Evolutionary conservation across 2,888 invertebrate species (phyloP), one percentile per base, ranked within the genome.

Genomic region (Stegophylla sp.): DNA sequence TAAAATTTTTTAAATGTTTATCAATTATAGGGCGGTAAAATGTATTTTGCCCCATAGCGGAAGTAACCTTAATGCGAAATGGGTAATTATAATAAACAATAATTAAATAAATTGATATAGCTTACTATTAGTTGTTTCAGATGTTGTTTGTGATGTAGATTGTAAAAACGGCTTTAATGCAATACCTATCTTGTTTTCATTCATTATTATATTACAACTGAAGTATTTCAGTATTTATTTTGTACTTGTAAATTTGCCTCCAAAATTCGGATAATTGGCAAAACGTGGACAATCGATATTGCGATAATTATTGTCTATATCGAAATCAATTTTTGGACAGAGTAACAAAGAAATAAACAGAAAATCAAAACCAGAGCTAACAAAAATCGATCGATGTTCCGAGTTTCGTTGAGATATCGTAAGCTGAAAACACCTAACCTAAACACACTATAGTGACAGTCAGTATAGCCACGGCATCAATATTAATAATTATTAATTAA

Each of bases 321-420:
- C 79, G 79, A 71, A 79, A 79, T 69, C 69, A 77, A 77, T 77
- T 69, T 59, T 26, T 26, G 23, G 10, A 43, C 17, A 45, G 15
- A 9, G 48, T 45, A 43, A 51, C 23, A 28, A 28, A 51, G n/a
- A 17, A 59, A 69, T 10, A 12, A 34, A 45, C 34, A 20, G 45
- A 71, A 61, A 71, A 28, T 15, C n/a, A 56, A 45, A 67, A 64
- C 28, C 15, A 10, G 17, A 45, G 26, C 13, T 12, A 20, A 48
- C 59, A 13, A 77, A 77, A 53, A 76, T 77, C 77, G 77, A 77
- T 77, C 77, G 77, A 77, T 77, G 77, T 77, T 77, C 56, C 12
- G 5, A 28, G 56, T 41, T 76, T 17, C n/a, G 15, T 63, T 17
- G 48, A 63, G 61, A 74, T 61, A 74, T 74, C 63, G 74, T 74